Base-by-base conservation (phyloP, 2,113 vertebrate genomes). In the Catagonus wagneri region DNA sequence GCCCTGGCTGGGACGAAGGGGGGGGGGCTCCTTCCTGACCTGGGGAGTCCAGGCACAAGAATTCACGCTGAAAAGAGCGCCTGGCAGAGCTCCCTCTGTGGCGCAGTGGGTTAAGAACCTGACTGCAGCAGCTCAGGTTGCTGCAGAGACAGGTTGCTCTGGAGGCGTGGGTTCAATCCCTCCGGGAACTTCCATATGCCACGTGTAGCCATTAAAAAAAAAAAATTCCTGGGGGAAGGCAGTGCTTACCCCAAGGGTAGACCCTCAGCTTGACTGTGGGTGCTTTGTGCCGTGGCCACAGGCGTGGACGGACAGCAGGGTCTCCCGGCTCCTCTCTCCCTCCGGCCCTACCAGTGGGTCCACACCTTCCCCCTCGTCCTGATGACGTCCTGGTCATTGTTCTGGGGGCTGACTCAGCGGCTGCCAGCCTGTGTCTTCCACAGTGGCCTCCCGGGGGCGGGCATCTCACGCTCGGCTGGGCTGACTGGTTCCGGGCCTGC, bases 401-500 rank as follows among this genome's bases (percentile, higher is more conserved):
- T 84, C 29, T 32, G 76, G 66, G 65, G 65, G 56, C 93, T 97
- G 97, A 98, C 78, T 97, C 97, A 96, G 96, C n/a, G 2, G 7
- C 93, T 52, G 79, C 75, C 85, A 85, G 90, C 32, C 79, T 23
- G 63, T 7, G 4, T 69, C 83, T 79, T 83, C 74, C 39, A 15
- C 25, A 0, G 34, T 36, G 83, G 89, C 83, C 76, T 95, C 88
- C 85, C 0, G 32, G 84, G 89, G 93, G 65, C 11, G 12, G 92
- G 78, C 61, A 91, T 52, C 94, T 96, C 94, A 95, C 7, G 95
- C 78, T 90, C 78, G 96, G 74, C 89, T 97, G 92, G 93, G 34
- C 63, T 23, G 54, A 58, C 78, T 97, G 72, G 81, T 90, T 95
- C 94, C 10, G 9, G 78, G 96, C 61, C 71, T 88, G 84, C 90